Conservation (phyloP, 2,888 invertebrate species). For the Drosophila macrothrix region DNA sequence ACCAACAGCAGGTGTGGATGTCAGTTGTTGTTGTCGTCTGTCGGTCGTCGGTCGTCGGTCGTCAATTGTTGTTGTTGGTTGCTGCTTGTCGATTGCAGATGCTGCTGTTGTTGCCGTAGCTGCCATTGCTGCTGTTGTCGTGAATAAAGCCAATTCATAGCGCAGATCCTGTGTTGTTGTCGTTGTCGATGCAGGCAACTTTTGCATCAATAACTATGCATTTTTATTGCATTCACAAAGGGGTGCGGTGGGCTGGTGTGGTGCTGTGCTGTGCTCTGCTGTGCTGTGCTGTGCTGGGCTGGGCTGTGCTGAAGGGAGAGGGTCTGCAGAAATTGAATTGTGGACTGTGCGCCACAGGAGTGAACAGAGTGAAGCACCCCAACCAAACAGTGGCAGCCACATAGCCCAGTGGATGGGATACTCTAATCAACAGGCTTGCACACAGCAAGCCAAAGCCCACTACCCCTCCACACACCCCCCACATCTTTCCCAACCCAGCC, state of each 20-base stretch:
- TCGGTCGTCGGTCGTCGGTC: slow-evolving; percentile 11
- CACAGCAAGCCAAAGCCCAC: not conserved
- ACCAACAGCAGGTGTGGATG: slow-evolving; percentile 28
- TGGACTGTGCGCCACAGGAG: not conserved
- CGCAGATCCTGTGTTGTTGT: not conserved
- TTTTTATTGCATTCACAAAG: slow-evolving; percentile 51
- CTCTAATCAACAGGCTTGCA: slow-evolving; percentile 54
- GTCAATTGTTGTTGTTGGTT: slow-evolving; percentile 11
- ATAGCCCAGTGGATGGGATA: slow-evolving; percentile 16
- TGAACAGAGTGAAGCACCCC: not conserved
- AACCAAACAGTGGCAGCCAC: slow-evolving; percentile 4
- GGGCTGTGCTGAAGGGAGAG: not conserved
- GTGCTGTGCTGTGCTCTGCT: not conserved
- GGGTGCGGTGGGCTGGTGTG: not conserved
- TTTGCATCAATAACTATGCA: slow-evolving; percentile 60
- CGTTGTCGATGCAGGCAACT: slow-evolving; percentile 27
- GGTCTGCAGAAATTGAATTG: too few relatives aligned
- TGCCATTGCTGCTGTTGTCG: slow-evolving; percentile 8
- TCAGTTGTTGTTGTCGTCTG: not conserved
- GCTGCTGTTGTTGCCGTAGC: slow-evolving; percentile 1
- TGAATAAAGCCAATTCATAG: slow-evolving; percentile 22
- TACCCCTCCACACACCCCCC: not conserved
- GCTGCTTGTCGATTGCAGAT: slow-evolving; percentile 9
- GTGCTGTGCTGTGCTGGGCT: not conserved
- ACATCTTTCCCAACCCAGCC: not conserved